Conservation (phyloP, 1,140 invertebrate genomes). For the Megalonaias nervosa region DNA sequence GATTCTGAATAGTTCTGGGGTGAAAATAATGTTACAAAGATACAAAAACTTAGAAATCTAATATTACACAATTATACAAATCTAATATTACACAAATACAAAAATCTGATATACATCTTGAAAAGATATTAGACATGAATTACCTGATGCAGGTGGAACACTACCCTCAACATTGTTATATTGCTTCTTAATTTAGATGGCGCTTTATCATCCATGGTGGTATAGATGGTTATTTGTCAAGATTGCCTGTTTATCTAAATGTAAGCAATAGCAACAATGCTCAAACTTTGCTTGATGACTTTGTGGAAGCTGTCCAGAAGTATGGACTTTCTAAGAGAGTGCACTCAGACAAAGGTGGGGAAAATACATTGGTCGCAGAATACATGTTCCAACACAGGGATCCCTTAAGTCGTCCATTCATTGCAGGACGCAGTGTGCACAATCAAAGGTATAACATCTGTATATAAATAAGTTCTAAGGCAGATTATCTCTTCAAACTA, state of each 20-base stretch:
- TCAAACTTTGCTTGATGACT: conserved; percentile 30
- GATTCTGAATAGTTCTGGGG: too few relatives aligned
- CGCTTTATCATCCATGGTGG: conserved; percentile 44
- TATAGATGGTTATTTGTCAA: conserved; percentile 40
- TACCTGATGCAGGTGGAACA: too few relatives aligned
- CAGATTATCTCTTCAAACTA: too few relatives aligned
- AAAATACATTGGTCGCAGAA: conserved; percentile 38
- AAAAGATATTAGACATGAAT: too few relatives aligned
- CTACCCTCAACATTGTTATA: neutral
- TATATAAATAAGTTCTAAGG: too few relatives aligned
- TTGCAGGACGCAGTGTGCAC: too few relatives aligned
- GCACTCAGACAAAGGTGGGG: conserved; percentile 37
- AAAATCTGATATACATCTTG: too few relatives aligned
- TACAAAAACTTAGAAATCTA: too few relatives aligned
- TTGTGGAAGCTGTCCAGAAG: conserved; percentile 34
- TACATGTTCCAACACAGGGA: conserved; percentile 31
- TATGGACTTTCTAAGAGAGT: conserved; percentile 40
- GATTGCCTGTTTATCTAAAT: conserved; percentile 30
- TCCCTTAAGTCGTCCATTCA: neutral
- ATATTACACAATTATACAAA: too few relatives aligned
- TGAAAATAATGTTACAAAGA: too few relatives aligned
- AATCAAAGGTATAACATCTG: too few relatives aligned
- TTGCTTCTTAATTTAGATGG: conserved; percentile 31
- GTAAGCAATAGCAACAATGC: conserved; percentile 34
- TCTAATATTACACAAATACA: too few relatives aligned